phyloP scores from a whole-genome alignment of 2,888 invertebrate species.

The Mythimna ferrago region DNA sequence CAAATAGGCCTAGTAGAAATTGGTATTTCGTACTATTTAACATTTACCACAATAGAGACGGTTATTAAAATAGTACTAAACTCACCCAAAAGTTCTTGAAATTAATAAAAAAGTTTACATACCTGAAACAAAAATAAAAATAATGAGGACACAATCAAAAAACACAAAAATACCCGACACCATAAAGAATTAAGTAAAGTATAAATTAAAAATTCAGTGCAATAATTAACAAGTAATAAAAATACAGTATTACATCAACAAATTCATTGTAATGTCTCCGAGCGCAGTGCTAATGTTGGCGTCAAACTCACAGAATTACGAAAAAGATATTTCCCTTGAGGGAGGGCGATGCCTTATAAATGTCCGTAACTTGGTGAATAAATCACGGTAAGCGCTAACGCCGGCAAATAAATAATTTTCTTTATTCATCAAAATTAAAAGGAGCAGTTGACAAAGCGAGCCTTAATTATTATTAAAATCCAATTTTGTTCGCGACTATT shows the following conservation, averaged over 20 bases:
- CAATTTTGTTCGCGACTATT: conserved; percentile 79
- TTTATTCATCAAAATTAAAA: conserved; percentile 90
- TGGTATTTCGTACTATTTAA: background rate
- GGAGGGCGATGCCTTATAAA: conserved; percentile 80
- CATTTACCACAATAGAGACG: background rate
- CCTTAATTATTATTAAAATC: conserved; percentile 84
- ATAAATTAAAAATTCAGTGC: conserved; percentile 21
- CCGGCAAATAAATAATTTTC: conserved; percentile 89
- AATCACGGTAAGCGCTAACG: conserved; percentile 87
- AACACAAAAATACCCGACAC: background rate
- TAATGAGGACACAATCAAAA: conserved; percentile 24
- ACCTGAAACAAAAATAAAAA: conserved; percentile 69
- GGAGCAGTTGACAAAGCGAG: conserved; percentile 88
- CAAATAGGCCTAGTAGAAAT: background rate
- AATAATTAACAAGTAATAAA: conserved; percentile 45
- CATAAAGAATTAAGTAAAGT: background rate
- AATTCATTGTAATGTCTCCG: conserved; percentile 64
- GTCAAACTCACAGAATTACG: conserved; percentile 78
- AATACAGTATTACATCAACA: conserved; percentile 59
- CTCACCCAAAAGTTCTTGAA: conserved; percentile 43
- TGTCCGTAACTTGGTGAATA: conserved; percentile 83
- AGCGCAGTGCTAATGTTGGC: conserved; percentile 73
- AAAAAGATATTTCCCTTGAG: conserved; percentile 81
- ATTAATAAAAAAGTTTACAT: conserved; percentile 54
- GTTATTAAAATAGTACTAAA: background rate